A percentile compares a stretch with the other conserved stretches of the same genome.
These are phyloP conservation scores for Porites lutea DNA, from an alignment of 64 coral and sea anemone species.

Conservation along the genomic window DNA sequence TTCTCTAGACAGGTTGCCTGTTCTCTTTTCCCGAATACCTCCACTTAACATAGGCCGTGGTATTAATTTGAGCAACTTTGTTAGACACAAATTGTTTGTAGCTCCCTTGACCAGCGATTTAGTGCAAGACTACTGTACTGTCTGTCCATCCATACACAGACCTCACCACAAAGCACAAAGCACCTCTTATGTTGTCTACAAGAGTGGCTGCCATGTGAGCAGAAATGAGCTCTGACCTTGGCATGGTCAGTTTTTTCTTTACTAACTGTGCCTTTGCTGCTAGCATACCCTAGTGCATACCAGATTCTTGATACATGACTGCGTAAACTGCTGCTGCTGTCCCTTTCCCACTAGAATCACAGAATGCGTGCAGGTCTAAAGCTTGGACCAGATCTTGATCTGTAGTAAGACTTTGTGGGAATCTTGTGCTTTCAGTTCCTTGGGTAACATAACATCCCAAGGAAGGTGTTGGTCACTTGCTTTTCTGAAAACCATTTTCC, in stretches of 20 bases:
- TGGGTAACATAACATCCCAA: conserved; percentile 6
- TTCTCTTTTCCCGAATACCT: conserved; percentile 30
- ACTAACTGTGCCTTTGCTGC: conserved; percentile 33
- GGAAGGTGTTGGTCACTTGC: conserved; percentile 12
- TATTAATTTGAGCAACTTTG: conserved; percentile 53
- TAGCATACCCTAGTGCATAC: conserved; percentile 23
- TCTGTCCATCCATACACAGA: not conserved
- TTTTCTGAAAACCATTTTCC: not conserved
- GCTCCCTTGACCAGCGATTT: conserved; percentile 36
- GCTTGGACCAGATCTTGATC: not conserved
- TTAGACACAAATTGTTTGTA: conserved; percentile 76
- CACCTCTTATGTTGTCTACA: too few species aligned
- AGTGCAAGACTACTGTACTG: conserved; percentile 24
- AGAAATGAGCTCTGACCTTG: too few species aligned
- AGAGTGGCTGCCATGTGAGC: too few species aligned
- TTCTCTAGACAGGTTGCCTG: conserved; percentile 11
- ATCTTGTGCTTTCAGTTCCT: not conserved
- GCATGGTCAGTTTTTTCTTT: conserved; percentile 49
- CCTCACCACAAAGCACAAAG: conserved; percentile 7
- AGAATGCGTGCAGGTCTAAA: conserved; percentile 44
- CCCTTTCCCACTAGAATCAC: not conserved
- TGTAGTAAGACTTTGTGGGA: not conserved
- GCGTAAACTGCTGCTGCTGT: too few species aligned
- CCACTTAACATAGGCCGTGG: conserved; percentile 48
- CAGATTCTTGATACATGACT: conserved; percentile 39